Conservation (phyloP, 2,888 invertebrate genomes). For the Cyclophora punctaria region DNA sequence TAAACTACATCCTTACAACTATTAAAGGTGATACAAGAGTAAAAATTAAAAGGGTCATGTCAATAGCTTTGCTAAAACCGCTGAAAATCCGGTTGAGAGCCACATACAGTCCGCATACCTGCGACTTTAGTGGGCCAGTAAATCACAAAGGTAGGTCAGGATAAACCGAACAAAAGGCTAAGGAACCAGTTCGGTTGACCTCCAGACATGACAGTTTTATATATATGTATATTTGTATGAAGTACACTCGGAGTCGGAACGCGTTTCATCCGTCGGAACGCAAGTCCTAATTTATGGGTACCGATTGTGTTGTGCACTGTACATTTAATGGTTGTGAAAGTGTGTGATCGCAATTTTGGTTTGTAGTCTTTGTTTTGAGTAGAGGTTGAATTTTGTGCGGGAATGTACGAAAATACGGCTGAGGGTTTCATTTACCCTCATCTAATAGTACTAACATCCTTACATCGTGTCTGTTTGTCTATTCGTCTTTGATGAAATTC, state of each 20-base stretch:
- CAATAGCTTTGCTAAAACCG: too few species aligned
- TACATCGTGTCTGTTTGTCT: too few species aligned
- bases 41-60: too few species aligned
- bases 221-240: conserved; percentile 1
- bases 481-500: too few species aligned
- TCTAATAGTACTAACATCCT: too few species aligned
- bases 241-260: conserved; percentile 6
- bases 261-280: conserved; percentile 14
- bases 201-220: conserved; percentile 44
- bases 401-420: too few species aligned
- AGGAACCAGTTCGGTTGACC: conserved; percentile 44
- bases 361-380: not conserved
- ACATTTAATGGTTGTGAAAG: not conserved
- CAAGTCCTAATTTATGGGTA: conserved; percentile 1
- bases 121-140: conserved; percentile 31
- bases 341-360: not conserved
- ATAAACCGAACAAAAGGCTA: conserved; percentile 43
- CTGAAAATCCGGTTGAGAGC: too few species aligned
- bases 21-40: too few species aligned
- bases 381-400: too few species aligned
- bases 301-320: not conserved
- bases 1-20: too few species aligned
- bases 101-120: not conserved
- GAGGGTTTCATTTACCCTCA: too few species aligned
- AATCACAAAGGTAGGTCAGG: conserved; percentile 61